Percentiles rank a stretch among this genome's conserved stretches.
These are phyloP conservation scores for Stenopsyche tienmushanensis DNA, from an alignment of 1,140 invertebrate genomes.

Conservation along the genomic window DNA sequence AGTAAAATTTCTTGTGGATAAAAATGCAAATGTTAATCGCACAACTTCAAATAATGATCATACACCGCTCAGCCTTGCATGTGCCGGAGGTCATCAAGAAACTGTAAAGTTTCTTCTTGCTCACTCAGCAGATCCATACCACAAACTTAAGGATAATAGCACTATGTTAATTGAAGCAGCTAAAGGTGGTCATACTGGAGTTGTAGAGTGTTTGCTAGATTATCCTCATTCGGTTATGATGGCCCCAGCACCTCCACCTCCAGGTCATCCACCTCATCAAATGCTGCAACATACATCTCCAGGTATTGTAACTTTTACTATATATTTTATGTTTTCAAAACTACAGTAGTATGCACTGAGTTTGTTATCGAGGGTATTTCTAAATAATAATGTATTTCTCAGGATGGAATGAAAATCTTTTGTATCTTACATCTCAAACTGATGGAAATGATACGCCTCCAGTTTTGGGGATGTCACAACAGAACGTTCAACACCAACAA, in stretches of 20 bases:
- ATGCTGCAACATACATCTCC: constrained; percentile 12
- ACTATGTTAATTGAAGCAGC: constrained; percentile 98
- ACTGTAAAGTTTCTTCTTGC: constrained; percentile 90
- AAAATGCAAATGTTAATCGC: constrained; percentile 90
- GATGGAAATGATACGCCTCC: constrained; percentile 36
- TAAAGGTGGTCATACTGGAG: constrained; percentile 93
- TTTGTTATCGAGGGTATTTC: not conserved
- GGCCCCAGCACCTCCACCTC: constrained; percentile 47
- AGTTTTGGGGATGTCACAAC: constrained; percentile 41
- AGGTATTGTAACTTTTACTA: constrained; percentile 3
- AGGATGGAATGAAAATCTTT: constrained; percentile 38
- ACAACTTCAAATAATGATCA: constrained; percentile 98
- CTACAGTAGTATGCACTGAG: too few relatives aligned
- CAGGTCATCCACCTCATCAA: constrained; percentile 33
- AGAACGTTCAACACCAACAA: constrained; percentile 48
- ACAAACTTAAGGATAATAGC: constrained; percentile 97
- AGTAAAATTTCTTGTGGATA: constrained; percentile 92
- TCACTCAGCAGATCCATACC: constrained; percentile 90
- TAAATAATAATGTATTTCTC: not conserved
- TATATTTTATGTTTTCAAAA: not conserved
- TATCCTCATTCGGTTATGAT: constrained; percentile 85
- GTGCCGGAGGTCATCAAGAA: constrained; percentile 90
- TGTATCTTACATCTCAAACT: constrained; percentile 30
- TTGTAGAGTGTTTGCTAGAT: constrained; percentile 92
- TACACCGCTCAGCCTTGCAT: constrained; percentile 95